These are phyloP conservation scores for Julus scandinavius DNA, from an alignment of 2,888 invertebrate genomes.

Conservation along the genomic window DNA sequence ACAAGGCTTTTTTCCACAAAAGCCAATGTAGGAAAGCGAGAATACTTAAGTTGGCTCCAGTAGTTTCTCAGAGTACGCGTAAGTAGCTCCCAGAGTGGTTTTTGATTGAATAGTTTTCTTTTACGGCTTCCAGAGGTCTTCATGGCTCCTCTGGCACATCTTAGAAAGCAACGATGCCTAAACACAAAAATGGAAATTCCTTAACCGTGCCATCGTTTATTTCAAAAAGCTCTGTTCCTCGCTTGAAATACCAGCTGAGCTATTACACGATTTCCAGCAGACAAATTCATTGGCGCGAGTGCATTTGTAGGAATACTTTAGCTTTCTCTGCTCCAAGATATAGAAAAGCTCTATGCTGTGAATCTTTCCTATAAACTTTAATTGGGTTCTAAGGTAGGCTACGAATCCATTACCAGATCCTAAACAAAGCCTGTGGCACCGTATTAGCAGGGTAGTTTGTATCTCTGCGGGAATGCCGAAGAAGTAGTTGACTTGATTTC, in stretches of 20 bases:
- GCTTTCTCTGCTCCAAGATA: too few relatives aligned
- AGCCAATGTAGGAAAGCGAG: too few relatives aligned
- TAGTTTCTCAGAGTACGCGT: neutral
- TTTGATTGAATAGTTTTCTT: slow-evolving; percentile 25
- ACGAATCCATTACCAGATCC: neutral
- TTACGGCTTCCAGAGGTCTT: neutral
- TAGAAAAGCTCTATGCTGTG: too few relatives aligned
- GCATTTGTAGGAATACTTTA: neutral
- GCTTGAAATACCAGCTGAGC: too few relatives aligned
- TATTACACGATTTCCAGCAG: neutral
- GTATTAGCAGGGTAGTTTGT: neutral
- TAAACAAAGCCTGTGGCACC: neutral
- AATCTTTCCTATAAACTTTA: too few relatives aligned
- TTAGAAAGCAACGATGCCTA: neutral
- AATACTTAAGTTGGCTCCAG: neutral
- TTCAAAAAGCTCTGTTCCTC: slow-evolving; percentile 13
- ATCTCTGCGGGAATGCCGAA: neutral
- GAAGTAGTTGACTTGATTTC: neutral
- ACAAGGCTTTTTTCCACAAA: too few relatives aligned
- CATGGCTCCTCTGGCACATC: slow-evolving; percentile 7
- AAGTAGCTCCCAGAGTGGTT: neutral
- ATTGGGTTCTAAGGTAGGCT: neutral
- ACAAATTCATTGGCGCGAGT: neutral
- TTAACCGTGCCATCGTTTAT: slow-evolving; percentile 33
- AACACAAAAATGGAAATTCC: slow-evolving; percentile 14